phyloP scores from a whole-genome alignment of 2,888 invertebrate genomes.

The Parnassius glacialis region DNA sequence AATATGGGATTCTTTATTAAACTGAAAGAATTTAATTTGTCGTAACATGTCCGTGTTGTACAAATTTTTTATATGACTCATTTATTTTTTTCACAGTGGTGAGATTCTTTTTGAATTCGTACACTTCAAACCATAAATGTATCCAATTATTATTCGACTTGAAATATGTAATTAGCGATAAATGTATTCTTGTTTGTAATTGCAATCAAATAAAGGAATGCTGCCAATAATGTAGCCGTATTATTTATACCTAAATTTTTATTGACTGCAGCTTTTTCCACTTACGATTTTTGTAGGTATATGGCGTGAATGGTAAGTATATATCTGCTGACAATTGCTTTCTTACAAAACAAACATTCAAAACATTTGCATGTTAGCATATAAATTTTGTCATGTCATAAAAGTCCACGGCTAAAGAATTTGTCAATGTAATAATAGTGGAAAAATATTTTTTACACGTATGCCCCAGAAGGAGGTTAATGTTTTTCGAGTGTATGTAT shows the following conservation, averaged over 20 bases:
- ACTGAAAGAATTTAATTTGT: neutral
- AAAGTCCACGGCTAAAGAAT: too few species aligned
- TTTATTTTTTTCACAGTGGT: conserved; percentile 10
- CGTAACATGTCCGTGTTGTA: conserved; percentile 7
- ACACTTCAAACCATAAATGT: conserved; percentile 8
- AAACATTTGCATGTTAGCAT: too few species aligned
- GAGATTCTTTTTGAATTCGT: conserved; percentile 3
- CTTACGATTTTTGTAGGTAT: neutral
- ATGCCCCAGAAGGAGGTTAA: too few species aligned
- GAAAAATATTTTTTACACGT: too few species aligned
- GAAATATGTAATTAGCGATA: conserved; percentile 36
- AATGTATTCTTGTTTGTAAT: conserved; percentile 49
- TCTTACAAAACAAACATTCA: too few species aligned
- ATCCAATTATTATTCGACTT: conserved; percentile 28
- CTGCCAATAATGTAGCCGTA: conserved; percentile 37
- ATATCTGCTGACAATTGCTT: neutral
- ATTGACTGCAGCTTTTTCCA: neutral
- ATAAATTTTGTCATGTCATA: too few species aligned
- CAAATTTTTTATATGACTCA: conserved; percentile 12
- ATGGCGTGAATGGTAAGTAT: neutral
- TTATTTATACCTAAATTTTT: conserved; percentile 9
- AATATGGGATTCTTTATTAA: conserved; percentile 8
- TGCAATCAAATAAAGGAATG: conserved; percentile 57
- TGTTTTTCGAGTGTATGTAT: too few species aligned
- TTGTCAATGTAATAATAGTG: too few species aligned